A percentile compares a stretch with the other conserved stretches of the same genome.
Evolutionary conservation across 1,140 invertebrate genomes (phyloP).

Genomic region (Lepidurus apus): DNA sequence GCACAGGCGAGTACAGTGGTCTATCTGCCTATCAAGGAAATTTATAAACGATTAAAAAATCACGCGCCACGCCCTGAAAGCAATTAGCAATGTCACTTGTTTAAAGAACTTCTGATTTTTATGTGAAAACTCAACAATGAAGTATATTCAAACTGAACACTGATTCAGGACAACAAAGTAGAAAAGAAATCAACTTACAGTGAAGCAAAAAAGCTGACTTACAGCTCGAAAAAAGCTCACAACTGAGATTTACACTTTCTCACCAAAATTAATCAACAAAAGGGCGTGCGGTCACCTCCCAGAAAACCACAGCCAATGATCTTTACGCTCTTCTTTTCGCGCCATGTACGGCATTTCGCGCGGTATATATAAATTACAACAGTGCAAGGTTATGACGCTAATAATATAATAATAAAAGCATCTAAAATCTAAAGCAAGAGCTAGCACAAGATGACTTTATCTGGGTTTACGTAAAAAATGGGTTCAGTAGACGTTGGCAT

Average conservation of each 20-base stretch:
- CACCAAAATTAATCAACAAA: conserved; percentile 9
- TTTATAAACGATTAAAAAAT: not conserved
- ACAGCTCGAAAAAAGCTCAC: not conserved
- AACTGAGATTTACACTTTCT: conserved; percentile 14
- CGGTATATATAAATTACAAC: not conserved
- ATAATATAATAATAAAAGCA: no score
- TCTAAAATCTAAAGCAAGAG: no score
- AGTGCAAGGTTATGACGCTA: no score
- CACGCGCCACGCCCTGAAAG: conserved; percentile 6
- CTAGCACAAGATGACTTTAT: no score
- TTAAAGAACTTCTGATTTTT: not conserved
- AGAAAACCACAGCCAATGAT: conserved; percentile 21
- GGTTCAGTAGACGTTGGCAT: no score
- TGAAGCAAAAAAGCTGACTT: not conserved
- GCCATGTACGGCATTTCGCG: conserved; percentile 13
- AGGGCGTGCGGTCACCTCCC: not conserved
- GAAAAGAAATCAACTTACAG: not conserved
- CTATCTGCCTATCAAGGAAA: not conserved
- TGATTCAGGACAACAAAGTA: not conserved
- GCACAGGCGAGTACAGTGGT: not conserved
- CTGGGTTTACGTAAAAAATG: no score
- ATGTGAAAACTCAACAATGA: not conserved
- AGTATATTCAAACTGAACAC: not conserved
- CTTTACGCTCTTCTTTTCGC: not conserved
- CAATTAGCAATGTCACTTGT: not conserved